Base-by-base conservation (phyloP, 2,888 invertebrate species). In the Chymomyza amoena region DNA sequence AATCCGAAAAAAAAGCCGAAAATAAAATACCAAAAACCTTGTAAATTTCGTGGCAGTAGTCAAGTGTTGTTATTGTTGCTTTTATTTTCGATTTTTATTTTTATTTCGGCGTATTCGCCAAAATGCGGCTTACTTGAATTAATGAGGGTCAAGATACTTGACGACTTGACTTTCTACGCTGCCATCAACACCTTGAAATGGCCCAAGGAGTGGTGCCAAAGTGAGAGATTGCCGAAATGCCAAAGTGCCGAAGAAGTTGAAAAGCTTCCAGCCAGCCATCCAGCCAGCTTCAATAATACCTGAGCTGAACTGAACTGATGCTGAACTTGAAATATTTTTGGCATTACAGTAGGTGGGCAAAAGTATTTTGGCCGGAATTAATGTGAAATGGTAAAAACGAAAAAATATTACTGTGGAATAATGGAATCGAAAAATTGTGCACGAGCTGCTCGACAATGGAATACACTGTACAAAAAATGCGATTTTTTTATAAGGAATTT, bases 131-230 rank as follows among this genome's bases (percentile, higher is more conserved):
- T 71, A 80, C 78, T 77, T 77, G 87, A 87, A 80, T 83, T 83
- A 88, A 83, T 88, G 82, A 87, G 82, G 82, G 82, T 83, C 82
- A 88, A 83, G 82, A 86, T 76, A 80, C 86, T 83, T 80, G 83
- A 74, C 62, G 74, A 66, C 80, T 69, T 70, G 76, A 80, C 78
- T 78, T 78, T 78, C 80, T 78, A 70, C 13, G 56, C 64, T 20
- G 57, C 59, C 64, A 80, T 69, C 54, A 69, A 77, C 80, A 79
- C 77, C 77, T 77, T 79, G 80, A 79, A 79, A 72, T 64, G 69
- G 18, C 20, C 15, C 15, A 54, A 16, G 54, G 20, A 80, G 69
- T 76, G 79, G 80, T 70, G 77, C 73, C 79, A 76, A 61, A 66
- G 67, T 45, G 61, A 20, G n/a, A 62, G 52, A 13, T 61, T 39